Conservation (phyloP, 2,888 invertebrate genomes). For the Drosophila neotestacea region DNA sequence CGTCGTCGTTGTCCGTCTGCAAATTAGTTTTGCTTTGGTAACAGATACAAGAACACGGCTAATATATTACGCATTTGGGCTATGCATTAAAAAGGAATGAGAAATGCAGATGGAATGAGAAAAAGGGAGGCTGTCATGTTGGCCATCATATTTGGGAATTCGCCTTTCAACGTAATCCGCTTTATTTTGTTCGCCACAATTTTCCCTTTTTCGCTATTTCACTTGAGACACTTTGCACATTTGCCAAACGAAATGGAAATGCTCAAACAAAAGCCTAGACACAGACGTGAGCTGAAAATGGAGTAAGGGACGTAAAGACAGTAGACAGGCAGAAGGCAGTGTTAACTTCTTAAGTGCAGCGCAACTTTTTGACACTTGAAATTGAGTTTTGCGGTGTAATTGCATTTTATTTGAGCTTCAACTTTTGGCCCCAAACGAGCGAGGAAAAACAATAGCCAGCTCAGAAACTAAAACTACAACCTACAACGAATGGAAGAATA, state of each 20-base stretch:
- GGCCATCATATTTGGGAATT: conserved; percentile 46
- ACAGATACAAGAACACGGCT: conserved; percentile 43
- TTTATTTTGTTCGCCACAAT: conserved; percentile 54
- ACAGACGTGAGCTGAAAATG: background rate
- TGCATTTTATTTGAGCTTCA: conserved; percentile 77
- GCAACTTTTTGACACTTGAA: conserved; percentile 80
- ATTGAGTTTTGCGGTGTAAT: conserved; percentile 81
- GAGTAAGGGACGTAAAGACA: background rate
- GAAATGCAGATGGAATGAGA: background rate
- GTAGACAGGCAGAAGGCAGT: background rate
- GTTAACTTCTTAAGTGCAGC: conserved; percentile 79
- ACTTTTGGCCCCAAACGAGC: conserved; percentile 32
- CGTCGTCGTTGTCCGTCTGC: conserved; percentile 22
- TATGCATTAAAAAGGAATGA: conserved; percentile 45
- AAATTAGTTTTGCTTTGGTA: conserved; percentile 69
- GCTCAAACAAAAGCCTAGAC: conserved; percentile 34
- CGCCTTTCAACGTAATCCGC: conserved; percentile 62
- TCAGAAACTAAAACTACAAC: conserved; percentile 9
- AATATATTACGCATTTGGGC: conserved; percentile 63
- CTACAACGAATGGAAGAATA: conserved; percentile 6
- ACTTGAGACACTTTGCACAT: conserved; percentile 38
- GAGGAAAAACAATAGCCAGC: conserved; percentile 54
- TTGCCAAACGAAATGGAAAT: conserved; percentile 51
- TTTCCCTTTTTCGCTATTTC: conserved; percentile 47
- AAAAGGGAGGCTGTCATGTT: conserved; percentile 36